Base-by-base conservation (phyloP, 2,113 vertebrate species). In the Lophius piscatorius region DNA sequence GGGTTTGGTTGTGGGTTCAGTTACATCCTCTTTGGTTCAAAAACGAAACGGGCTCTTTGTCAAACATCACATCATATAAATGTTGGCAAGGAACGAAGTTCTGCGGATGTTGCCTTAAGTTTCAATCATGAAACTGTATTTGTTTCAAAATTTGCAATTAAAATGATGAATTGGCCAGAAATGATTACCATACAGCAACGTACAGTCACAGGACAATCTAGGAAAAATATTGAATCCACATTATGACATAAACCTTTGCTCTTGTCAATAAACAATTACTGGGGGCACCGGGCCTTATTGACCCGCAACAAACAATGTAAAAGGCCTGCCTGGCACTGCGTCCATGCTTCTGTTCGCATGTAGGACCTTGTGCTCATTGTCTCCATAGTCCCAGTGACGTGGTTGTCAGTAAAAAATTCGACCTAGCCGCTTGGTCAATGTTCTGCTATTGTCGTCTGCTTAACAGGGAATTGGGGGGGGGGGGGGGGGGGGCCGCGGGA, bases 341-440 rank as follows among this genome's bases (percentile, higher is more conserved):
- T 23, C 54, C 14, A 41, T 2, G 9, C 39, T 47, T n/a, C 20
- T 4, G 40, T 10, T 3, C 11, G 60, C 14, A 46, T 50, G 40
- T 24, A 8, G 38, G 75, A 40, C 70, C 61, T 38, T 14, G 18
- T 16, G 41, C 65, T 74, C 76, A 79, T 87, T 88, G 88, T 88
- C 74, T 59, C 23, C 17, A 26, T 26, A 28, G 56, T 74, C 64
- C 57, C 35, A 38, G 50, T 78, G 79, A 88, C 80, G 84, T 20
- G 39, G 23, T 50, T 49, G 22, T 18, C 74, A 40, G 62, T 63
- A 45, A 72, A 26, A 65, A 39, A 46, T 31, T 63, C 64, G 58
- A 72, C 59, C 58, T 60, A 59, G 45, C 52, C 26, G 66, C 51
- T 28, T 6, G 28, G 58, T 46, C 61, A 57, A 40, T 49, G 67